Evolutionary conservation across 2,888 invertebrate species (phyloP).

Genomic region (Malacosoma neustria): DNA sequence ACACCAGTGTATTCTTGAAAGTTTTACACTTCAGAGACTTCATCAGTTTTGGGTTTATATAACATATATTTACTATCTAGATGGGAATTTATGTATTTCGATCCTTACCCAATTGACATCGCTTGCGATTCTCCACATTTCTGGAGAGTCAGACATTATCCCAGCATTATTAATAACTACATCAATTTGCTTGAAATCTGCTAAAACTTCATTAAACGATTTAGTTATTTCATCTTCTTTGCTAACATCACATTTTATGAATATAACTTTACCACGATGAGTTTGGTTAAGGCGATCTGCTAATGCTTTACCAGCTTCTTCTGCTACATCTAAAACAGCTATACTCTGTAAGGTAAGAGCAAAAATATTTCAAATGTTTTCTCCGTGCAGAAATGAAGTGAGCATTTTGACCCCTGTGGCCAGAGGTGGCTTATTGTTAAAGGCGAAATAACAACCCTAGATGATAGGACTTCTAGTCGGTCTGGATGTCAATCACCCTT

Average conservation of each 20-base stretch:
- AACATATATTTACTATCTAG: no score
- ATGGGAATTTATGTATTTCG: no score
- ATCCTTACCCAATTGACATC: constrained; percentile 35
- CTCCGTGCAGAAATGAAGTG: no score
- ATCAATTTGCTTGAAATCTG: constrained; percentile 25
- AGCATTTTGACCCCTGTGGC: no score
- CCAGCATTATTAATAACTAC: constrained; percentile 43
- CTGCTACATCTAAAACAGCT: constrained; percentile 32
- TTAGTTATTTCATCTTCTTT: constrained; percentile 25
- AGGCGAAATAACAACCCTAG: no score
- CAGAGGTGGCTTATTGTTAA: no score
- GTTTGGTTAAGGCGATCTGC: constrained; percentile 21
- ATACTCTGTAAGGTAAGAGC: constrained; percentile 19
- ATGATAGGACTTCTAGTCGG: no score
- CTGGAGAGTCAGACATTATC: constrained; percentile 29
- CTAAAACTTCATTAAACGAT: constrained; percentile 25
- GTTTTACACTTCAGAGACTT: no score
- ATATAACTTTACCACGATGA: constrained; percentile 23
- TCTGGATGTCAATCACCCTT: no score
- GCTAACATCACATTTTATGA: constrained; percentile 35
- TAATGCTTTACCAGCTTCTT: constrained; percentile 24
- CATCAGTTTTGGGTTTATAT: no score
- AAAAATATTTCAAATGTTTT: neutral
- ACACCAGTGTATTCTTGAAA: no score
- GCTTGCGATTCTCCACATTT: constrained; percentile 28